Percentiles rank a stretch among this genome's conserved stretches.
Conservation (phyloP, 2,888 invertebrate species). For the Drosophila tripunctata region DNA sequence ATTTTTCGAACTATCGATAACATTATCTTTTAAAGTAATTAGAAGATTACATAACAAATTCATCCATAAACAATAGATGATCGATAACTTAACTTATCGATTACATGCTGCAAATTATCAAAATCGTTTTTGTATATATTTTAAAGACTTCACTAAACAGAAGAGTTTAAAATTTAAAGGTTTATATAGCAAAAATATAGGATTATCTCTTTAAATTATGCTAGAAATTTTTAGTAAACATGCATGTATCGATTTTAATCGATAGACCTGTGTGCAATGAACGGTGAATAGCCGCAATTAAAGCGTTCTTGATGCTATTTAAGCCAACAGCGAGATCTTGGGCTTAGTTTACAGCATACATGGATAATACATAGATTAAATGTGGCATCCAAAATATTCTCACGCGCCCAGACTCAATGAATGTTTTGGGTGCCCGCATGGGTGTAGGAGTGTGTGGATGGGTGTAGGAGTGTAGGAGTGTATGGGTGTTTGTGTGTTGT, state of each 20-base stretch:
- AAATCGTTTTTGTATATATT: too few species aligned
- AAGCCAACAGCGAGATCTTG: slow-evolving; percentile 8
- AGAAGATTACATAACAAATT: too few species aligned
- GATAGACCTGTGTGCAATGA: neutral
- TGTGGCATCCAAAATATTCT: slow-evolving; percentile 13
- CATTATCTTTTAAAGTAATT: too few species aligned
- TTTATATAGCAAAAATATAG: too few species aligned
- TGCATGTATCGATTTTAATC: neutral
- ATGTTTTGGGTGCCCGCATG: neutral
- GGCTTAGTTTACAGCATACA: slow-evolving; percentile 13
- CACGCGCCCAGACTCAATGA: slow-evolving; percentile 5
- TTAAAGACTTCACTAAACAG: too few species aligned
- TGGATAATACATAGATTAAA: slow-evolving; percentile 3
- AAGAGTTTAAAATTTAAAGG: too few species aligned
- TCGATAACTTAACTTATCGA: too few species aligned
- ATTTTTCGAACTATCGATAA: too few species aligned
- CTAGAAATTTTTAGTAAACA: neutral
- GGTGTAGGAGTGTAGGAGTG: slow-evolving; percentile 3
- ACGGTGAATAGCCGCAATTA: neutral
- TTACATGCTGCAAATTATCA: too few species aligned
- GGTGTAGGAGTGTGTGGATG: slow-evolving; percentile 7
- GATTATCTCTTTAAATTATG: too few species aligned
- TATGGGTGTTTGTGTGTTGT: slow-evolving; percentile 9
- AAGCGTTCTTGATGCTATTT: neutral
- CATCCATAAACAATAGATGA: too few species aligned